These are phyloP conservation scores for Palythoa grandis DNA, from an alignment of 92 coral and sea anemone species.

Conservation along the genomic window DNA sequence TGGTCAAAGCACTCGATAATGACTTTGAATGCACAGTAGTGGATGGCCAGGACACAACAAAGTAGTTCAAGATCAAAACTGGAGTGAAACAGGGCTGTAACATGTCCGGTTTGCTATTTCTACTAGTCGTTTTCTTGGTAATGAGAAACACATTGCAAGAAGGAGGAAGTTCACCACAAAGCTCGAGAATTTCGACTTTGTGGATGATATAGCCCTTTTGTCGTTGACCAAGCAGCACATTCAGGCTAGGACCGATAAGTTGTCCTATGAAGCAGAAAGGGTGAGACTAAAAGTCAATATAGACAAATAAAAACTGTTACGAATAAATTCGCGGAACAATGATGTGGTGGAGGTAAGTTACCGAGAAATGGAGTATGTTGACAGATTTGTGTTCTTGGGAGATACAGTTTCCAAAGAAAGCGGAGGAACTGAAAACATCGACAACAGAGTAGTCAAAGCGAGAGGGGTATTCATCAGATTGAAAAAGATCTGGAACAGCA, in stretches of 20 bases:
- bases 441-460: neutral
- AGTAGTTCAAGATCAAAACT: neutral
- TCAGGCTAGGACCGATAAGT: neutral
- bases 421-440: conserved; percentile 5
- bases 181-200: neutral
- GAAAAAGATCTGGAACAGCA: conserved; percentile 5
- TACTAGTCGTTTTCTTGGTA: neutral
- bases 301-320: neutral
- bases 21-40: neutral
- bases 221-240: neutral
- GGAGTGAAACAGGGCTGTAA: neutral
- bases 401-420: conserved; percentile 6
- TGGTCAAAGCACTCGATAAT: neutral
- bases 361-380: neutral
- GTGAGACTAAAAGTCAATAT: too few species aligned
- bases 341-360: neutral
- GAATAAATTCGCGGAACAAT: neutral
- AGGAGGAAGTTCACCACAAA: too few species aligned
- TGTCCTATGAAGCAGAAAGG: too few species aligned
- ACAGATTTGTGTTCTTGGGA: neutral
- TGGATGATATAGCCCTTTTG: neutral
- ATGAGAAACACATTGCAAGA: neutral
- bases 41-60: neutral
- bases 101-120: neutral
- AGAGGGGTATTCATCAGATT: neutral